Evolutionary conservation across 2,113 vertebrate species (phyloP), one percentile per base, ranked within the genome.

Genomic region (Tupaia chinensis): DNA sequence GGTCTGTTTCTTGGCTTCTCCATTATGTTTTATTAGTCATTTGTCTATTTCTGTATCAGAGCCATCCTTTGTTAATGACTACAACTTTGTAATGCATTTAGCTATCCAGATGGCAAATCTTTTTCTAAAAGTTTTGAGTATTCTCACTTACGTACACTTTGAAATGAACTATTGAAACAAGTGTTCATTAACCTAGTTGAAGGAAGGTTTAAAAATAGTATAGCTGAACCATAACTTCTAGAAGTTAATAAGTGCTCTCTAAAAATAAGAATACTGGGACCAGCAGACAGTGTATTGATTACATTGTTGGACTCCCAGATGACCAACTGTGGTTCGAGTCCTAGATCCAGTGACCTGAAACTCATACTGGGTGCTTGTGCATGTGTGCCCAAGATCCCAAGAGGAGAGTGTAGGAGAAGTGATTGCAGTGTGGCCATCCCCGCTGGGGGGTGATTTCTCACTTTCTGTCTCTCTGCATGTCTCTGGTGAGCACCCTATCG

Each of bases 121-220:
- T 72, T 56, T 79, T 14, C 16, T 90, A 70, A 77, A 70, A 25
- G 22, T 79, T 70, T 72, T 72, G 22, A 20, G n/a, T 90, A 78
- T 53, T 77, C 20, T 63, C 5, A 70, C 58, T 63, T 34, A 60
- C 13, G 69, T 69, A 61, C 5, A 56, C 23, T 79, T 90, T 16
- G 15, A 90, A 56, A 72, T 65, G 27, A 94, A 65, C 12, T 73
- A 87, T 29, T 80, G 27, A 96, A 90, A 74, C 16, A 90, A 85
- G 53, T 58, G 73, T 69, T 53, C 7, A 80, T 86, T 27, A 68
- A 29, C 15, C 17, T 25, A 27, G 15, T 53, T 70, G 65, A 66
- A 79, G n/a, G n/a, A 63, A 72, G 58, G 65, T 85, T 88, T 77
- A 7, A 68, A 60, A 74, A 44, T 73, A 14, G 27, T 70, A 7